Evolutionary conservation across 2,888 invertebrate species (phyloP), one percentile per base, ranked within the genome.

Genomic region (Dorcus hopei): DNA sequence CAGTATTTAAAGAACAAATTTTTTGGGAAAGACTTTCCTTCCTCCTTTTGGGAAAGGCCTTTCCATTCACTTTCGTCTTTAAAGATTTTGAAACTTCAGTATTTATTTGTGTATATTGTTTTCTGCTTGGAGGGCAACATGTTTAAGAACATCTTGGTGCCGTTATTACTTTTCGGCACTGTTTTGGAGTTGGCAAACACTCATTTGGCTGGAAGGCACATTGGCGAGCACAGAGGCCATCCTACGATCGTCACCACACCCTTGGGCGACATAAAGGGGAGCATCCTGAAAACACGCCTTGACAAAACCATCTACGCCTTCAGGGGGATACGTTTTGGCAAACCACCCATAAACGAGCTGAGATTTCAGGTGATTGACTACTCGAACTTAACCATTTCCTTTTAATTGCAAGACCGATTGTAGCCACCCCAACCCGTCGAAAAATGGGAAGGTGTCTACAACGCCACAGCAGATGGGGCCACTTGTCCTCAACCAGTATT

Each of bases 401-500:
- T 41, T 41, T 41, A 9, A 11, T 41, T 11, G 41, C 5, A 41
- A 11, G 7, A 9, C 5, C 41, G 7, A 23, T 65, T 65, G 41
- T 42, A 77, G 77, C 72, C 76, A 33, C 77, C 77, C 54, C 68
- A 70, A 48, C 71, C 75, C 1, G 66, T 71, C n/a, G 73, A 74
- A 58, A 72, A 72, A 63, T 73, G 75, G 70, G 71, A 73, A 53
- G 74, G 71, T 3, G 57, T 72, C 19, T 74, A 71, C 42, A 71
- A 77, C 57, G 77, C 76, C 0, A 77, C 74, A 3, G 60, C 67
- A 56, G 77, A 77, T 63, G 75, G 72, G 8, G 71, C 74, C n/a
- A 62, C 74, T 2, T 78, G 78, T 68, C 77, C 77, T 16, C 77
- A 77, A 66, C 69, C 72, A 0, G 72, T 76, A 11, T 63, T 55